Conservation (phyloP, 2,113 vertebrate genomes). For the Phainopepla nitens region DNA sequence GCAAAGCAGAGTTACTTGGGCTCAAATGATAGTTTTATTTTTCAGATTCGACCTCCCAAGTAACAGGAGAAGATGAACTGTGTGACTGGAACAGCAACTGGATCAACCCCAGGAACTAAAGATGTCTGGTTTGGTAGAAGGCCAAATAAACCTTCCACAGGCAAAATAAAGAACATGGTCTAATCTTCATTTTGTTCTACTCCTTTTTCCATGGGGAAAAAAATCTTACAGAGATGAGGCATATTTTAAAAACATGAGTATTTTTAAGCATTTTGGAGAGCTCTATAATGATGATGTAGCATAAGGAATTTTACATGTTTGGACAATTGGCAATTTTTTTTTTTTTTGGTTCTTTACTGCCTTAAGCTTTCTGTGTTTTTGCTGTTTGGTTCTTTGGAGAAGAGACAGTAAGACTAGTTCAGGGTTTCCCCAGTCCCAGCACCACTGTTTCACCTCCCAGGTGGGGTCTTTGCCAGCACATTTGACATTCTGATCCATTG, state of each 20-base stretch:
- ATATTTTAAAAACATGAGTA: neutral
- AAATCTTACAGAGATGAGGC: constrained; percentile 7
- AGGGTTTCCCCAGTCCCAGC: neutral
- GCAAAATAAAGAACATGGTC: neutral
- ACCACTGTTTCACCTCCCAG: neutral
- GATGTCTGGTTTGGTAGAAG: constrained; percentile 31
- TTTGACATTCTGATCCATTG: neutral
- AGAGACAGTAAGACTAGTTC: neutral
- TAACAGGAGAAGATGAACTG: neutral
- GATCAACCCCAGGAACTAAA: constrained; percentile 14
- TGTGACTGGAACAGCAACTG: neutral
- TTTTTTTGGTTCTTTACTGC: neutral
- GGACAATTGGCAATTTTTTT: neutral
- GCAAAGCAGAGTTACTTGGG: neutral
- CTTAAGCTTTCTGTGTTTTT: neutral
- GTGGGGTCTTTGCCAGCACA: neutral
- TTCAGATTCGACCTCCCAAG: neutral
- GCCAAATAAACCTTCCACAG: constrained; percentile 40
- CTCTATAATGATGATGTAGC: neutral
- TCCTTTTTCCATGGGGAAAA: neutral
- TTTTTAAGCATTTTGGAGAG: constrained; percentile 2
- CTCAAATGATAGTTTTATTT: neutral
- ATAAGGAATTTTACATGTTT: constrained; percentile 1
- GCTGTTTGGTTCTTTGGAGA: neutral
- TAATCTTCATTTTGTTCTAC: constrained; percentile 3